Conservation (phyloP, 2,888 invertebrate genomes). For the Andrena bucephala region DNA sequence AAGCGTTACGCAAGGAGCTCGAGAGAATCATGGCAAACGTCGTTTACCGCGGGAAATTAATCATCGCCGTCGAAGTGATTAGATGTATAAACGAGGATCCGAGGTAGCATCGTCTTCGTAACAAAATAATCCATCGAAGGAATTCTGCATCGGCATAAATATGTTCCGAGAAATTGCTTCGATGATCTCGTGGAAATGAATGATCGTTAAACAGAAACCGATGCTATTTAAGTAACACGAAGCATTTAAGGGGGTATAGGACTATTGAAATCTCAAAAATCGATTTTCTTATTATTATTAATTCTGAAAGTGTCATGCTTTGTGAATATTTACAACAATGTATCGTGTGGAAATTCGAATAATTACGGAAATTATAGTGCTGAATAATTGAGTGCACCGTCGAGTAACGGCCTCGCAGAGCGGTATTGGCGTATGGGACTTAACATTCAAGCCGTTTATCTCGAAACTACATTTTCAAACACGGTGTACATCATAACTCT, state of each 20-base stretch:
- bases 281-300: too few relatives aligned
- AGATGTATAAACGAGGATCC: neutral
- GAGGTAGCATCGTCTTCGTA: conserved; percentile 5
- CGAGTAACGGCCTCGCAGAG: too few relatives aligned
- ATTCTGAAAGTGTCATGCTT: too few relatives aligned
- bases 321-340: too few relatives aligned
- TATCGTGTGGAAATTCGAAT: too few relatives aligned
- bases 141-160: neutral
- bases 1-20: neutral
- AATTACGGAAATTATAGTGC: too few relatives aligned
- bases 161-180: neutral
- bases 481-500: too few relatives aligned
- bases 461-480: too few relatives aligned
- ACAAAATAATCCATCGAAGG: conserved; percentile 1
- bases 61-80: conserved; percentile 18
- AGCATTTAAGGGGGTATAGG: neutral
- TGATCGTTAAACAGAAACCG: neutral
- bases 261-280: too few relatives aligned
- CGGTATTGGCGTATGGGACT: too few relatives aligned
- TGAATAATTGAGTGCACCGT: too few relatives aligned
- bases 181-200: neutral
- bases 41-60: conserved; percentile 30
- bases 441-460: too few relatives aligned
- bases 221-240: neutral
- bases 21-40: conserved; percentile 23